Evolutionary conservation across 2,888 invertebrate species (phyloP).

Genomic region (Hirtodrosophila cameraria): DNA sequence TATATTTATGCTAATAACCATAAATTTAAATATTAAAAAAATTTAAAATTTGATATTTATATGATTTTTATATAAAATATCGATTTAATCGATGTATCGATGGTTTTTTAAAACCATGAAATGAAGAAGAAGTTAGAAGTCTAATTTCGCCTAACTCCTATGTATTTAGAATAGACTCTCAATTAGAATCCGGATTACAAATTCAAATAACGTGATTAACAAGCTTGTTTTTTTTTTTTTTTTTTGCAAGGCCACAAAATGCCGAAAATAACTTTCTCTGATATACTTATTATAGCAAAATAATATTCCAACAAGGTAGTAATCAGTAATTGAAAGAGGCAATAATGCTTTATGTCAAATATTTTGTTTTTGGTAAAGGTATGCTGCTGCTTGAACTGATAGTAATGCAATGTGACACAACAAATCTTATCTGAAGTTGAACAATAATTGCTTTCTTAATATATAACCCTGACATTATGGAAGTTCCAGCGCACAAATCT

Average conservation of each 20-base stretch:
- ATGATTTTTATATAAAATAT: too few species aligned
- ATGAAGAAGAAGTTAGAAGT: too few species aligned
- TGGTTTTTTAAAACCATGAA: too few species aligned
- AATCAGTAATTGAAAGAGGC: slow-evolving; percentile 9
- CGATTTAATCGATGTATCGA: too few species aligned
- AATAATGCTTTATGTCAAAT: slow-evolving; percentile 8
- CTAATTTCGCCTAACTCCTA: too few species aligned
- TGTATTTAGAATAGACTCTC: too few species aligned
- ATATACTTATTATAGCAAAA: background rate
- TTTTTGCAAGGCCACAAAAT: background rate
- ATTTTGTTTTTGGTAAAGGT: background rate
- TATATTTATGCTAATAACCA: too few species aligned
- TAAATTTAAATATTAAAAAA: too few species aligned
- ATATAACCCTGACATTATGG: slow-evolving; percentile 36
- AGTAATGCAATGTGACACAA: slow-evolving; percentile 37
- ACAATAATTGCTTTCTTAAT: slow-evolving; percentile 53
- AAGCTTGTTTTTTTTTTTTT: background rate
- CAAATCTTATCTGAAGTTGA: slow-evolving; percentile 57
- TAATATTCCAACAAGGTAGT: background rate
- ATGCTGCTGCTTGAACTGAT: slow-evolving; percentile 18
- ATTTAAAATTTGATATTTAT: too few species aligned
- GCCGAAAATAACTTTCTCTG: slow-evolving; percentile 1
- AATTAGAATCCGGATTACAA: too few species aligned
- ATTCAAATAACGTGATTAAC: too few species aligned
- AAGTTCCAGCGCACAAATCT: slow-evolving; percentile 17